phyloP scores from a whole-genome alignment of 2,888 invertebrate genomes.

The Meta bourneti region DNA sequence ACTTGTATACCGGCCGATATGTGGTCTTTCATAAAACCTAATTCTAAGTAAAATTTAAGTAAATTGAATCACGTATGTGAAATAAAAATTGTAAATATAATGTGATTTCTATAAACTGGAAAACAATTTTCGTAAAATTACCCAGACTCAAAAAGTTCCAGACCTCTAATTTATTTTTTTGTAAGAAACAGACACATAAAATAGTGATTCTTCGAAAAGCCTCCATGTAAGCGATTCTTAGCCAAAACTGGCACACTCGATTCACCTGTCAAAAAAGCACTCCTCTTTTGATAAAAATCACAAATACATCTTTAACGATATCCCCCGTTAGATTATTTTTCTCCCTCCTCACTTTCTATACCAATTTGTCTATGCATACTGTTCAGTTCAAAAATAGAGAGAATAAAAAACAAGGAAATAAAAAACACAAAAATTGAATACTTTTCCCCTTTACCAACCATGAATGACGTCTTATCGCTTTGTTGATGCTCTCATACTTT shows the following conservation, averaged over 20 bases:
- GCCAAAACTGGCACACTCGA: neutral
- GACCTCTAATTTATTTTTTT: no score
- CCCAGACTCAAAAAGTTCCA: no score
- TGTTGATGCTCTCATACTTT: constrained; percentile 1
- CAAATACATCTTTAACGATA: neutral
- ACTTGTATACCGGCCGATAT: no score
- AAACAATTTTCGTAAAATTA: no score
- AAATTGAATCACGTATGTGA: no score
- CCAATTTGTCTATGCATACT: constrained; percentile 9
- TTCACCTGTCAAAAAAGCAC: neutral
- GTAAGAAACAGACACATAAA: no score
- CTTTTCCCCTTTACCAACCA: constrained; percentile 17
- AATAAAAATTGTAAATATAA: no score
- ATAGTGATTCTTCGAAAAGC: neutral
- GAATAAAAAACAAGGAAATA: neutral
- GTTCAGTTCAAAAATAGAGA: neutral
- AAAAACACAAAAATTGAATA: neutral
- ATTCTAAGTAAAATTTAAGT: no score
- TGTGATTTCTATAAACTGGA: no score
- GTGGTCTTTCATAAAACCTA: no score
- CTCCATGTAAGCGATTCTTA: neutral
- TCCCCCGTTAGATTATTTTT: neutral
- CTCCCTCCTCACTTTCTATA: neutral
- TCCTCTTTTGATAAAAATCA: neutral
- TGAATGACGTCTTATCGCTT: constrained; percentile 10